phyloP scores from a whole-genome alignment of 2,113 vertebrate genomes.

The Astatotilapia flaviijosephi region DNA sequence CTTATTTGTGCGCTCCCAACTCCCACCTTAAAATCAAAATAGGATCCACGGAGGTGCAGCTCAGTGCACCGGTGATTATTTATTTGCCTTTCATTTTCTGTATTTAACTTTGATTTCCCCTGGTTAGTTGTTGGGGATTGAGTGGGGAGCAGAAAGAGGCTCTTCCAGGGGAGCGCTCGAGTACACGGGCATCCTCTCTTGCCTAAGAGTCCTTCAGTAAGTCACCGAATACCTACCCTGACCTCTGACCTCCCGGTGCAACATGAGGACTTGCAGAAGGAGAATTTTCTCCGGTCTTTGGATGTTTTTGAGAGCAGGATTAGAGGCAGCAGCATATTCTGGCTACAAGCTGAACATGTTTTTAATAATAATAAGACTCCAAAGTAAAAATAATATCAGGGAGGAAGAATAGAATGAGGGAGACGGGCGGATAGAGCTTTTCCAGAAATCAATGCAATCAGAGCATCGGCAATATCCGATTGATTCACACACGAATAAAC shows the following conservation, averaged over 20 bases:
- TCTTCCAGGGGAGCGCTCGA: background rate
- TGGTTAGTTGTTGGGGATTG: background rate
- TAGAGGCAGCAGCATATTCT: background rate
- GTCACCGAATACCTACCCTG: background rate
- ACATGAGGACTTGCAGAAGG: background rate
- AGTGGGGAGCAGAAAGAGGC: constrained; percentile 7
- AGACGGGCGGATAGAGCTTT: background rate
- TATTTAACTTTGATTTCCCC: constrained; percentile 44
- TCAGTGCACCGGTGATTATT: background rate
- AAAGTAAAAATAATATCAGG: background rate
- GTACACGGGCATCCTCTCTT: background rate
- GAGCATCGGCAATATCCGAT: constrained; percentile 35
- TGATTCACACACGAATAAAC: constrained; percentile 23
- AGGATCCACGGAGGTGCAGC: background rate
- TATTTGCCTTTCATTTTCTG: constrained; percentile 42
- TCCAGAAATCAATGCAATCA: constrained; percentile 23
- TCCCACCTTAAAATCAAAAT: constrained; percentile 1
- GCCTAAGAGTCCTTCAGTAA: constrained; percentile 10
- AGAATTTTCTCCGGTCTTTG: background rate
- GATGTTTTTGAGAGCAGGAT: background rate
- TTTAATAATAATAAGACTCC: background rate
- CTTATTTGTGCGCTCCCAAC: background rate
- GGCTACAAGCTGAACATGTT: background rate
- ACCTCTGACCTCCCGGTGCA: constrained; percentile 1
- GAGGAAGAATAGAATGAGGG: background rate